Conservation (phyloP, 1,140 invertebrate genomes). For the Nephila pilipes region DNA sequence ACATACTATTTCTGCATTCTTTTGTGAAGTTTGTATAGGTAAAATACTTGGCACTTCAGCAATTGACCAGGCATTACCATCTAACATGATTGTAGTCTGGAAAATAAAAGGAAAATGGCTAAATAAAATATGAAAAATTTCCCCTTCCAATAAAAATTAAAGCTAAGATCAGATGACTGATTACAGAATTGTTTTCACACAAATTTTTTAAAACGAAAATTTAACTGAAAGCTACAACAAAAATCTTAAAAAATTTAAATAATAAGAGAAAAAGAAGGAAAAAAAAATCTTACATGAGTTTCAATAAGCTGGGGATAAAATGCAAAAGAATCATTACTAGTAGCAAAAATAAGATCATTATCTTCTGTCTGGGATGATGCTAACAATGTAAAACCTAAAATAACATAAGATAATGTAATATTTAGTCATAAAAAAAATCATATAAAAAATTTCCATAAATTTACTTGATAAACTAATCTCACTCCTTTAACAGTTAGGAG, state of each 20-base stretch:
- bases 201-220: too few relatives aligned
- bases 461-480: too few relatives aligned
- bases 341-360: constrained; percentile 82
- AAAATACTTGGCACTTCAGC: constrained; percentile 83
- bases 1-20: constrained; percentile 77
- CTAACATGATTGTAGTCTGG: constrained; percentile 88
- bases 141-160: too few relatives aligned
- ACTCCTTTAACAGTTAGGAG: too few relatives aligned
- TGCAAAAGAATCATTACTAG: constrained; percentile 82
- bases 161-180: too few relatives aligned
- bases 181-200: too few relatives aligned
- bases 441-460: too few relatives aligned
- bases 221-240: too few relatives aligned
- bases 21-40: constrained; percentile 62
- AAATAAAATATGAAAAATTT: neutral
- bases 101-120: neutral
- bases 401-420: neutral
- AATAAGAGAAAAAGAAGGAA: too few relatives aligned
- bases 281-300: constrained; percentile 82
- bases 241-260: neutral
- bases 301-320: constrained; percentile 83
- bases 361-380: constrained; percentile 81
- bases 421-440: too few relatives aligned
- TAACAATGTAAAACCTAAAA: constrained; percentile 82
- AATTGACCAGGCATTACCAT: constrained; percentile 92